Conservation (phyloP, 2,113 vertebrate species). For the Regulus satrapa region DNA sequence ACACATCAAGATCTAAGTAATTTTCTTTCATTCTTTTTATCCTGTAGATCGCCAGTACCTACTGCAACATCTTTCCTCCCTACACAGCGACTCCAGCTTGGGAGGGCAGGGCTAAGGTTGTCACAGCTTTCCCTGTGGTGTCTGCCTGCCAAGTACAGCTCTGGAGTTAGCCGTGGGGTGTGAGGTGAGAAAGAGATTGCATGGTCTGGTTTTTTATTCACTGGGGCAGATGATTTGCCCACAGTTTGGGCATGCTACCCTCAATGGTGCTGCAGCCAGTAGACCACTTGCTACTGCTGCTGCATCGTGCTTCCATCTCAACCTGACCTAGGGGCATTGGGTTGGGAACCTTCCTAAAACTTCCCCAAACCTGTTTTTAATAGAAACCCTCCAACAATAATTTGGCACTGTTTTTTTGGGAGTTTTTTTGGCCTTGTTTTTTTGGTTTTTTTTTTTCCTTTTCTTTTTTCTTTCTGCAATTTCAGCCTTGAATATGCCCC, state of each 20-base stretch:
- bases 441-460: background rate
- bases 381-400: conserved; percentile 43
- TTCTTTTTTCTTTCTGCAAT: conserved; percentile 41
- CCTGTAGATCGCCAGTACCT: conserved; percentile 88
- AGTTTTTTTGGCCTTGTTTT: conserved; percentile 34
- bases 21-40: conserved; percentile 86
- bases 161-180: conserved; percentile 87
- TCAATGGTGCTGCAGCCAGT: conserved; percentile 58
- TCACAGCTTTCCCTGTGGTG: conserved; percentile 87
- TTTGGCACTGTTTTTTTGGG: conserved; percentile 28
- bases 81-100: conserved; percentile 88
- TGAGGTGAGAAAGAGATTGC: conserved; percentile 89
- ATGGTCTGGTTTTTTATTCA: conserved; percentile 83
- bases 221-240: conserved; percentile 74
- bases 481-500: conserved; percentile 41
- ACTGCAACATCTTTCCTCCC: conserved; percentile 88
- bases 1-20: conserved; percentile 82
- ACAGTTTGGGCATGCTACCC: conserved; percentile 70
- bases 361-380: conserved; percentile 70
- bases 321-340: conserved; percentile 63
- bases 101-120: conserved; percentile 85
- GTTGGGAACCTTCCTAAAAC: conserved; percentile 71
- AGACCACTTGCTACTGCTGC: conserved; percentile 64
- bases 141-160: conserved; percentile 87
- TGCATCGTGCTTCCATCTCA: conserved; percentile 58